Evolutionary conservation across 1,140 invertebrate genomes (phyloP), one percentile per base, ranked within the genome.

Genomic region (Drosophila lini): DNA sequence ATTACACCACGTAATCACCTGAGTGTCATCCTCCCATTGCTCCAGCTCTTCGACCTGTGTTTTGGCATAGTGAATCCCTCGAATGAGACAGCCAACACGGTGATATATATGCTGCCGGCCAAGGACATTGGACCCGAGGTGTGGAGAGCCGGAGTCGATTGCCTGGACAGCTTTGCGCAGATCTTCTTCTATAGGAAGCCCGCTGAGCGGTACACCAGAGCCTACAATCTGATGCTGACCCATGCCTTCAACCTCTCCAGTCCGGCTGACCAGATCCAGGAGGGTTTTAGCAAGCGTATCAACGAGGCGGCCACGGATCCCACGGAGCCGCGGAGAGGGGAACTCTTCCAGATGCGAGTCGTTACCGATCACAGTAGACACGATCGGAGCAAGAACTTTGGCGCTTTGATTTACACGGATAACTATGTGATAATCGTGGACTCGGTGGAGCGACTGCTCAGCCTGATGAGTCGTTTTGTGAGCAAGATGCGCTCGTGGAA

Each of bases 351-450:
- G 44, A 47, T 91, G 28, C 74, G 91, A 3, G 82, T 91, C 1
- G 60, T 91, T 16, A 75, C 76, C n/a, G 81, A 91, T 70, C 56
- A 50, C 6, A 5, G 15, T 0, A 38, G 9, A 0, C 8, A 22
- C 1, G 10, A 36, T 8, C 56, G 32, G 13, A 19, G 5, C 31
- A 55, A 55, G 25, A 44, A 10, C 15, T 74, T 77, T 5, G 80
- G 81, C 0, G 74, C 80, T 10, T 28, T 90, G 11, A 64, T 92
- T 3, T 53, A 78, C 40, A 42, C 77, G 3, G 89, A 91, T 52
- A 90, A 84, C 68, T 92, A 92, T 47, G 74, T 92, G 4, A 84
- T 92, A 25, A 42, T 91, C 0, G 68, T 86, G 15, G 86, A 92
- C 60, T 74, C 64, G 2, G 44, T 84, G 47, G 56, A 75, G 7